A percentile compares a stretch with the other conserved stretches of the same genome.
phyloP scores from a whole-genome alignment of 2,888 invertebrate species.

The Argynnis bischoffii region DNA sequence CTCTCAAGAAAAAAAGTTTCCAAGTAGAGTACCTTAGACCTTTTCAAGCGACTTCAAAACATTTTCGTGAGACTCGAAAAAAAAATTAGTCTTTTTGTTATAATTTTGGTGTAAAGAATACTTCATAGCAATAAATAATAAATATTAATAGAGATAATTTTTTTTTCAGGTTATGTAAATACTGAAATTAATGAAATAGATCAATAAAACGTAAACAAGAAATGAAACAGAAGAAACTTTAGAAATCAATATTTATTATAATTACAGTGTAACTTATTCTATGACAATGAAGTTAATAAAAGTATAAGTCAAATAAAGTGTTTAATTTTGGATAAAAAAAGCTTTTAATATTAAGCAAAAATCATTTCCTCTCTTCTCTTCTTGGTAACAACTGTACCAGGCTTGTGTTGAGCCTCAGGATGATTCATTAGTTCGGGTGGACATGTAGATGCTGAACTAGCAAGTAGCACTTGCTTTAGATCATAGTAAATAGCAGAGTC shows the following conservation, averaged over 20 bases:
- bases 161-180: slow-evolving; percentile 26
- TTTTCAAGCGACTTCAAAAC: no score
- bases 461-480: slow-evolving; percentile 93
- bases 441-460: slow-evolving; percentile 96
- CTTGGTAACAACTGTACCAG: slow-evolving; percentile 96
- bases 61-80: no score
- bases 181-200: slow-evolving; percentile 16
- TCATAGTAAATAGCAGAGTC: slow-evolving; percentile 98
- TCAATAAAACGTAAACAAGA: slow-evolving; percentile 12
- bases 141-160: no score
- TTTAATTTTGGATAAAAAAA: slow-evolving; percentile 30
- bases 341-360: slow-evolving; percentile 85
- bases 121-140: no score
- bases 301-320: slow-evolving; percentile 9
- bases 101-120: no score
- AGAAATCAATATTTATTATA: slow-evolving; percentile 40
- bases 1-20: no score
- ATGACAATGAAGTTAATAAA: slow-evolving; percentile 29
- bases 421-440: slow-evolving; percentile 98
- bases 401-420: slow-evolving; percentile 98
- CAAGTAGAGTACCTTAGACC: no score
- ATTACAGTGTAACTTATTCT: slow-evolving; percentile 35
- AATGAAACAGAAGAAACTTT: slow-evolving; percentile 4
- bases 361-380: slow-evolving; percentile 97
- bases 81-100: no score